These are phyloP conservation scores for Tachystola acroxantha DNA, from an alignment of 2,888 invertebrate genomes.

Conservation along the genomic window DNA sequence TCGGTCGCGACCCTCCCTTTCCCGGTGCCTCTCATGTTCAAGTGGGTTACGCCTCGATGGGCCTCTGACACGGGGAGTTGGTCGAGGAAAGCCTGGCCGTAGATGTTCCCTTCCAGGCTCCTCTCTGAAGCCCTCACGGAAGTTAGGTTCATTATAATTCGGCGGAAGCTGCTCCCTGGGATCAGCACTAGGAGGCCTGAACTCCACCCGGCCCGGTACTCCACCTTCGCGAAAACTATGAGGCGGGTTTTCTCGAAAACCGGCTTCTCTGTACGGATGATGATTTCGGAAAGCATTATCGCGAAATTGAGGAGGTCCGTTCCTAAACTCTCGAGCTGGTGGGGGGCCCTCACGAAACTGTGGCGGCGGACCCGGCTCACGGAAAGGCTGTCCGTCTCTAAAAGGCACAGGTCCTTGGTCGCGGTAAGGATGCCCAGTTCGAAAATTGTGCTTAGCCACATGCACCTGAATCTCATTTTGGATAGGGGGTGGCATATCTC, in stretches of 20 bases:
- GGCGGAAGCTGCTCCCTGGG: slow-evolving; percentile 47
- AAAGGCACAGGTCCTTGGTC: slow-evolving; percentile 55
- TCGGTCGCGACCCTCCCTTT: slow-evolving; percentile 59
- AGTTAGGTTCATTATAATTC: slow-evolving; percentile 57
- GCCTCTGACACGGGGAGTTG: slow-evolving; percentile 44
- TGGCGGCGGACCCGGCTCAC: slow-evolving; percentile 25
- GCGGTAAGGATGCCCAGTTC: slow-evolving; percentile 51
- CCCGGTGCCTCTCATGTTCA: slow-evolving; percentile 61
- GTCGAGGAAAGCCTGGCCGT: slow-evolving; percentile 48
- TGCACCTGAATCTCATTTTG: slow-evolving; percentile 64
- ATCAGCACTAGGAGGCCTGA: slow-evolving; percentile 58
- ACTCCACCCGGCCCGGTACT: slow-evolving; percentile 43
- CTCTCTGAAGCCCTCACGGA: slow-evolving; percentile 57
- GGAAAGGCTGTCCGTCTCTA: slow-evolving; percentile 27
- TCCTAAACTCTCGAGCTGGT: slow-evolving; percentile 41
- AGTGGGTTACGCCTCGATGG: slow-evolving; percentile 51
- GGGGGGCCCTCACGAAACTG: slow-evolving; percentile 39
- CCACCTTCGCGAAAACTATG: slow-evolving; percentile 55
- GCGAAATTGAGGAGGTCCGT: slow-evolving; percentile 52
- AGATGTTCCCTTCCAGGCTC: slow-evolving; percentile 47
- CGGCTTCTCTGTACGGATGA: slow-evolving; percentile 54
- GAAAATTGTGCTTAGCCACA: slow-evolving; percentile 56
- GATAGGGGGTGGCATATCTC: slow-evolving; percentile 43
- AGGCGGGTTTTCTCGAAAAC: slow-evolving; percentile 53
- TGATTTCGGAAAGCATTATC: slow-evolving; percentile 52